Conservation (phyloP, 2,113 vertebrate species). For the cattle (Bos taurus) region DNA sequence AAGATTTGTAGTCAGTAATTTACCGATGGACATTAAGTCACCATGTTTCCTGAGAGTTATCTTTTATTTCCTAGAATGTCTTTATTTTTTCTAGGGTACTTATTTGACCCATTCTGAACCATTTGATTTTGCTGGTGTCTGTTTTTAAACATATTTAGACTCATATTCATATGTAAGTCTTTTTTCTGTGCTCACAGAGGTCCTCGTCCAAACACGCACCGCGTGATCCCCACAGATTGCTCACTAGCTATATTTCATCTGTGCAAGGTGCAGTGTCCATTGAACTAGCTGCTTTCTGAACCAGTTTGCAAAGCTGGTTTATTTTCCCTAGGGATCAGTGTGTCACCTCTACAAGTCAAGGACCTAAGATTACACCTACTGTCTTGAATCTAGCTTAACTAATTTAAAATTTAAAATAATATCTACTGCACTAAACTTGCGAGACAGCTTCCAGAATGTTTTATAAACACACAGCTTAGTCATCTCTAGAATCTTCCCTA, state of each 20-base stretch:
- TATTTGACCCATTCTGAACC: conserved; percentile 21
- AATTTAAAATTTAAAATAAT: conserved; percentile 4
- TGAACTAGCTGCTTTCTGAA: conserved; percentile 65
- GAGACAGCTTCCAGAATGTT: not conserved
- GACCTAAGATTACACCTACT: conserved; percentile 66
- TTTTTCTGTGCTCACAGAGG: not conserved
- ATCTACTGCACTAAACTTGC: conserved; percentile 38
- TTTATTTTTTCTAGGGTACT: conserved; percentile 1
- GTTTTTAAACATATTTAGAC: conserved; percentile 36
- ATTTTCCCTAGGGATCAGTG: conserved; percentile 61
- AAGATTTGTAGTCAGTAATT: conserved; percentile 34
- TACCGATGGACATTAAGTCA: conserved; percentile 2
- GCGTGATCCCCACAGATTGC: conserved; percentile 28
- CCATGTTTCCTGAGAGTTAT: not conserved
- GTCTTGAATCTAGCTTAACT: conserved; percentile 67
- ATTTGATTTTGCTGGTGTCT: not conserved
- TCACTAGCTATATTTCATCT: conserved; percentile 60
- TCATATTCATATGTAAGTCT: not conserved
- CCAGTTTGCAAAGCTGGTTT: conserved; percentile 37
- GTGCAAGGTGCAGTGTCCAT: conserved; percentile 29
- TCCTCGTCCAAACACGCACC: not conserved
- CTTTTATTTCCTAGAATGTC: conserved; percentile 53
- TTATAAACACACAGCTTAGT: not conserved
- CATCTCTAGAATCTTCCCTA: not conserved
- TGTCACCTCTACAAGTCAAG: conserved; percentile 74